Evolutionary conservation across 2,797 vertebrate genomes (phyloP), one percentile per base, ranked within the genome.

Genomic region (Salarias fasciatus): DNA sequence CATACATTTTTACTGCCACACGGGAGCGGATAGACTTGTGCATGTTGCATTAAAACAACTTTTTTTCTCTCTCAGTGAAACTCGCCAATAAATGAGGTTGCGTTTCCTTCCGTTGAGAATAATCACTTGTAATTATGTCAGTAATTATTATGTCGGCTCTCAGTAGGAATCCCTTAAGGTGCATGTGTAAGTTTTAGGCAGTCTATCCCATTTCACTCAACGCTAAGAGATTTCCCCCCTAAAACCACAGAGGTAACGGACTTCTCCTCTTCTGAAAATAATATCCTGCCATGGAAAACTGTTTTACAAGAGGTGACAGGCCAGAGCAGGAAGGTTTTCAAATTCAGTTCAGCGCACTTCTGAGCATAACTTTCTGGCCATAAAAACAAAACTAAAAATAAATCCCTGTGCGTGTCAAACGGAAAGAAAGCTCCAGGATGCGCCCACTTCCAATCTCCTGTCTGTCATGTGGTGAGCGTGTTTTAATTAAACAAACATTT

Each of bases 111-210:
- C 73, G 53, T 41, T 47, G 63, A 72, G 66, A 88, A 79, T 82
- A 89, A 91, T 86, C 58, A 86, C 75, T 62, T 63, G 58, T 82
- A 86, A 90, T 92, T 86, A 84, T 69, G 72, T 75, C 75, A 48
- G 53, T 79, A 75, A 84, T 86, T 84, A 73, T 85, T 49, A 79
- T 50, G 73, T 70, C 11, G 58, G 18, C 1, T 57, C 35, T 35
- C 40, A 49, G 65, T 24, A 72, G 8, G 53, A 73, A 72, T 57
- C 46, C 61, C 47, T 43, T 18, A 57, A 72, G 63, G 53, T 61
- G 35, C 11, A 38, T 52, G 69, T 45, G 68, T 64, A 55, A n/a
- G 65, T 81, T 72, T 28, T 6, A 40, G 67, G 58, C 49, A 61
- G 43, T 50, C 54, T 29, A 52, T 57, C 35, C 5, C n/a, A 4